Percentiles rank a stretch among this genome's conserved stretches.
phyloP scores from a whole-genome alignment of 2,888 invertebrate genomes.

The Drosophila paranaensis region DNA sequence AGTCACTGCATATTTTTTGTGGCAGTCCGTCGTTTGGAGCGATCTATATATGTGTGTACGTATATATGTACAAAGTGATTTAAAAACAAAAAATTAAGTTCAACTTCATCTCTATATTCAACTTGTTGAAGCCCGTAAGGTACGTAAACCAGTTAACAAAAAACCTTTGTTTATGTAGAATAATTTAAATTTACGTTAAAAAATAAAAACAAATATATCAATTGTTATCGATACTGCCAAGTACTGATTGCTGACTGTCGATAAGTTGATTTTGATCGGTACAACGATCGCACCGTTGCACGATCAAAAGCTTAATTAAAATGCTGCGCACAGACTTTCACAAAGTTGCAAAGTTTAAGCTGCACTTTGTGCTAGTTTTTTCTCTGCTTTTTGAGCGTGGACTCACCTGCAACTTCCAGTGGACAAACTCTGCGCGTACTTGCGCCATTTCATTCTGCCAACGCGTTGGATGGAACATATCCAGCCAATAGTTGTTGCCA shows the following conservation, averaged over 20 bases:
- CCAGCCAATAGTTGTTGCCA: conserved; percentile 77
- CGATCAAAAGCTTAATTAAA: conserved; percentile 44
- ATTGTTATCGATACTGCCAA: conserved; percentile 20
- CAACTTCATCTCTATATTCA: background rate
- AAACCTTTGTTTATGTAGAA: too few relatives aligned
- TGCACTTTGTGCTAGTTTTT: conserved; percentile 5
- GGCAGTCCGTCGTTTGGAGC: conserved; percentile 80
- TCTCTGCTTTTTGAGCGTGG: background rate
- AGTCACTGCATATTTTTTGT: conserved; percentile 81
- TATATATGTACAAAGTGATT: background rate
- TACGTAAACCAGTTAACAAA: background rate
- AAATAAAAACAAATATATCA: background rate
- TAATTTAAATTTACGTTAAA: background rate
- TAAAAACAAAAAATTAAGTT: background rate
- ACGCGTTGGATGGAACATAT: conserved; percentile 78
- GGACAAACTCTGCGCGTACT: conserved; percentile 75
- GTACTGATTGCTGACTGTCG: conserved; percentile 6
- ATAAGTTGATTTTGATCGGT: conserved; percentile 13
- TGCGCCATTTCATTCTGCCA: conserved; percentile 76
- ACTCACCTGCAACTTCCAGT: conserved; percentile 81
- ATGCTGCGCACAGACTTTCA: conserved; percentile 31
- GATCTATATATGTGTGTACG: conserved; percentile 54
- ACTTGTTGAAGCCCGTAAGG: too few relatives aligned
- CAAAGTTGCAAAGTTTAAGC: conserved; percentile 5
- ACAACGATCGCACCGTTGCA: conserved; percentile 24